A percentile compares a stretch with the other conserved stretches of the same genome.
These are phyloP conservation scores for Patiria pectinifera DNA, from an alignment of 53 echinoderm and acorn worm species.

Conservation along the genomic window DNA sequence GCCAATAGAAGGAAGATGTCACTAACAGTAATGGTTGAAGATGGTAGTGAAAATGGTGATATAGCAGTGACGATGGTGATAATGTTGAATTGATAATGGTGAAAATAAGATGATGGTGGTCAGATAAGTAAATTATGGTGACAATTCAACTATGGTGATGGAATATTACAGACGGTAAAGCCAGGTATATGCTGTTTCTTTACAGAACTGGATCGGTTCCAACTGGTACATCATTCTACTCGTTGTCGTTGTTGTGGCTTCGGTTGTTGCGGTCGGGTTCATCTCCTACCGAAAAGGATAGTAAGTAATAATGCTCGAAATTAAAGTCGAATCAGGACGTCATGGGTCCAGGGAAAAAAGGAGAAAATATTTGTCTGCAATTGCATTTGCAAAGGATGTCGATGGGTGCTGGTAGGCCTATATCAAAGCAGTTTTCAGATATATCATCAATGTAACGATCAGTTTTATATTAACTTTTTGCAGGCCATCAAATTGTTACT, in stretches of 20 bases:
- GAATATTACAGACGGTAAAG: not conserved
- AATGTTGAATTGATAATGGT: not conserved
- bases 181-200: not conserved
- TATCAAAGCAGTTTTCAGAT: too few species aligned
- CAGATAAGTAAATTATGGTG: too few species aligned
- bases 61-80: too few species aligned
- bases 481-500: too few species aligned
- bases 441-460: too few species aligned
- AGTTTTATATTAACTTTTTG: too few species aligned
- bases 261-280: not conserved
- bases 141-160: not conserved
- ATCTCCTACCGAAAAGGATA: not conserved
- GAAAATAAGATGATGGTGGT: not conserved
- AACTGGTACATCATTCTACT: slow-evolving; percentile 5
- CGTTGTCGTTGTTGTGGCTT: not conserved
- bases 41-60: too few species aligned
- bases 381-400: not conserved
- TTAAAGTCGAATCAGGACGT: not conserved
- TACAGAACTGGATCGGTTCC: not conserved
- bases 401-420: too few species aligned
- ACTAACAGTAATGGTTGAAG: too few species aligned
- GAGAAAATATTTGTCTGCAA: too few species aligned
- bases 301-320: not conserved
- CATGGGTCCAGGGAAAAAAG: not conserved
- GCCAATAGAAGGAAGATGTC: too few species aligned